Evolutionary conservation across 1,140 invertebrate species (phyloP), one percentile per base, ranked within the genome.

Genomic region (Pseudomyrmex pallidus): DNA sequence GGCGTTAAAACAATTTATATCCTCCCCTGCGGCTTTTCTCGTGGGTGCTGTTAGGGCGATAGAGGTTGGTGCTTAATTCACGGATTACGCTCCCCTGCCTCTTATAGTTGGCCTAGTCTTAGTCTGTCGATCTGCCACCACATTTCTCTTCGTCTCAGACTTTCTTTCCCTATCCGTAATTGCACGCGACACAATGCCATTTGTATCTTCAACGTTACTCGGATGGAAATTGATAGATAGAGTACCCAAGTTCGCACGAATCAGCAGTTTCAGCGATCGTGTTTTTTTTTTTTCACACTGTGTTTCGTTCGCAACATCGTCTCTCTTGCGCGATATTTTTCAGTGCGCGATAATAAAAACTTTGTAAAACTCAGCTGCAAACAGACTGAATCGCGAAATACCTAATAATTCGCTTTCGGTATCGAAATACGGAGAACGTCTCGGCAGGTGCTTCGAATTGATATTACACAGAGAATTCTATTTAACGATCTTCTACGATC

Each of bases 1-100:
- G 74, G 80, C 83, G 85, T 90, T 90, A 86, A 90, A 89, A 90
- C 88, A 90, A 90, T 90, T 90, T 90, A 87, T 86, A 85, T 83
- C 77, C 80, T 74, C 76, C 87, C 84, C 52, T n/a, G 25, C 56
- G 68, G 62, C 62, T 83, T 83, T 88, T 46, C 87, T 85, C 61
- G 50, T 54, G 83, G 67, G 61, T 74, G 74, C 70, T 66, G 72
- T 85, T 62, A 74, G 70, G 25, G 46, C 25, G 85, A 83, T 63
- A 83, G 62, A 35, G 50, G 54, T 46, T 52, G 74, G 68, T 63
- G 83, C 86, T 90, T 90, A 89, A 90, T 90, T 89, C 88, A 66
- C 46, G 80, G 80, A 90, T 90, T 90, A 90, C 80, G 68, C 50
- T 84, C 63, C 57, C 82, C 74, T 25, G 46, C 48, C 7, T 59